phyloP scores from a whole-genome alignment of 1,140 invertebrate species.

The Sarcophaga peregrina region DNA sequence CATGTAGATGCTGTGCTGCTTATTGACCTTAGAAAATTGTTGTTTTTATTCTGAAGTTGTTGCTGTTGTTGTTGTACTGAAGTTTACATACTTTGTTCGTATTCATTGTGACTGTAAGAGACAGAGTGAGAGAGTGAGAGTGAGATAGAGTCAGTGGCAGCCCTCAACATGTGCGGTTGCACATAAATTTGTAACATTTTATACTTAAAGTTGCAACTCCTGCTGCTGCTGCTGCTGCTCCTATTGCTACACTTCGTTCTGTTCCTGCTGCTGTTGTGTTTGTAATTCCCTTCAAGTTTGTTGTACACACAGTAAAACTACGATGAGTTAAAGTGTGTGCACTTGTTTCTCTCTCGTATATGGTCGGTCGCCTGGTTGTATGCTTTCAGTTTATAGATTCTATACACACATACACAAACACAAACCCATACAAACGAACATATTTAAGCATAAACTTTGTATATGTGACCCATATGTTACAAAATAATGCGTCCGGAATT shows the following conservation, averaged over 20 bases:
- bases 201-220: not conserved
- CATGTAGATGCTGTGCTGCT: not conserved
- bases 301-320: too few species aligned
- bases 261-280: too few species aligned
- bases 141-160: constrained; percentile 1
- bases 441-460: not conserved
- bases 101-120: not conserved
- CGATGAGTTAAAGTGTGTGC: too few species aligned
- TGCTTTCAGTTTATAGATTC: not conserved
- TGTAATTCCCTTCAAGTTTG: too few species aligned
- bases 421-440: not conserved
- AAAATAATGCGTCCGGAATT: constrained; percentile 10
- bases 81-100: not conserved
- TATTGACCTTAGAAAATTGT: constrained; percentile 31
- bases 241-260: too few species aligned
- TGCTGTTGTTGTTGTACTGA: not conserved
- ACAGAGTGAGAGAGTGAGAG: too few species aligned
- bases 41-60: not conserved
- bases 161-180: constrained; percentile 7
- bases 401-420: not conserved
- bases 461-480: not conserved
- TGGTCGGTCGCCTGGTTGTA: not conserved
- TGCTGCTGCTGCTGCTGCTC: not conserved
- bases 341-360: too few species aligned
- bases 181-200: constrained; percentile 31